phyloP scores from a whole-genome alignment of 1,140 invertebrate species.

The Aradophagus sp. region DNA sequence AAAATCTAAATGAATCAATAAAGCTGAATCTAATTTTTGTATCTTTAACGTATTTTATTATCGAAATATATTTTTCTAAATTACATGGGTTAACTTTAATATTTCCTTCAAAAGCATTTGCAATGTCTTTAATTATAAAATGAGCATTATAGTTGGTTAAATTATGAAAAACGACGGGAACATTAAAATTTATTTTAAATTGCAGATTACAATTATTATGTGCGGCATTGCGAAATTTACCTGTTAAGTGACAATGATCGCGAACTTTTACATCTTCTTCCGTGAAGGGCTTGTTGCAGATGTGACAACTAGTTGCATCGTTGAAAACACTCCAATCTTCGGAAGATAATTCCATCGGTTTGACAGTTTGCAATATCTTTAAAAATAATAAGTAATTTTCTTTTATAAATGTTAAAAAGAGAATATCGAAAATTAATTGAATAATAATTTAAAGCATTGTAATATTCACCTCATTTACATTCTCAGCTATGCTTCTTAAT shows the following conservation, averaged over 20 bases:
- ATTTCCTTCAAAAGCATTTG: background rate
- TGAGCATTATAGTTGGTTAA: conserved; percentile 1
- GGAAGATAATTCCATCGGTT: background rate
- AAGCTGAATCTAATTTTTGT: background rate
- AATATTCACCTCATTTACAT: too few species aligned
- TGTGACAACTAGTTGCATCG: background rate
- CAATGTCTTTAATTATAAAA: too few species aligned
- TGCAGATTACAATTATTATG: conserved; percentile 16
- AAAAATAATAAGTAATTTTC: too few species aligned
- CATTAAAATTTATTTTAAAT: conserved; percentile 9
- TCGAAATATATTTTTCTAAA: background rate
- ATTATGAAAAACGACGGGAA: conserved; percentile 13
- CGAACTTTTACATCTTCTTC: background rate
- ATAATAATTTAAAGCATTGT: background rate
- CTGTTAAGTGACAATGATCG: conserved; percentile 12
- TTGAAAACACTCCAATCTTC: conserved; percentile 1
- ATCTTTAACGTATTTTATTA: background rate
- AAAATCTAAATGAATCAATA: background rate
- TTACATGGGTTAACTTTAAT: background rate
- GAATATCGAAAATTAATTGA: too few species aligned
- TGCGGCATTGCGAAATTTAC: background rate
- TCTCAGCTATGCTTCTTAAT: too few species aligned
- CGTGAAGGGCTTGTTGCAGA: conserved; percentile 1
- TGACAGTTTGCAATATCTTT: background rate
- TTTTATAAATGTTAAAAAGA: too few species aligned